Percentiles rank a stretch among this genome's conserved stretches.
These are phyloP conservation scores for Sturnira hondurensis DNA, from an alignment of 2,113 vertebrate genomes.

Conservation along the genomic window DNA sequence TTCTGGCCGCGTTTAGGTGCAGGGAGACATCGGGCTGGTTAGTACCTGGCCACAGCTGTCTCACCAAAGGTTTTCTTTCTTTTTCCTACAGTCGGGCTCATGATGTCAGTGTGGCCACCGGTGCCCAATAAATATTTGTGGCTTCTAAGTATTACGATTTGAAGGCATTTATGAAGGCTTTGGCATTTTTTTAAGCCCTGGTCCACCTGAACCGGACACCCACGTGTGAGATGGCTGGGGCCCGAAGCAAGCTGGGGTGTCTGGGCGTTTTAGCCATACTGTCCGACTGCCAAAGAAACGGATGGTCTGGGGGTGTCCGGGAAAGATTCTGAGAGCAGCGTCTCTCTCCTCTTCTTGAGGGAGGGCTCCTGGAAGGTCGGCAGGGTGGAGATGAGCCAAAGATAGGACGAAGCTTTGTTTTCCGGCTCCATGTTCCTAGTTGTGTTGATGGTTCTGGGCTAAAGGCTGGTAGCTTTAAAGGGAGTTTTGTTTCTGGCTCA, in stretches of 20 bases:
- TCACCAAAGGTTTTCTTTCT: not conserved
- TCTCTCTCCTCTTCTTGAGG: not conserved
- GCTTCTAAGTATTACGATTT: not conserved
- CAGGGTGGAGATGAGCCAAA: not conserved
- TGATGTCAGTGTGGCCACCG: not conserved
- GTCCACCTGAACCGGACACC: not conserved
- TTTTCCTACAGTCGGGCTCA: not conserved
- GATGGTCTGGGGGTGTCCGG: not conserved
- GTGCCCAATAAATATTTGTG: not conserved
- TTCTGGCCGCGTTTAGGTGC: not conserved
- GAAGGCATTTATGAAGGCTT: not conserved
- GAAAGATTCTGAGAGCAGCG: rapidly evolving
- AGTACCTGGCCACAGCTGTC: not conserved
- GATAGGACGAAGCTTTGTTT: not conserved
- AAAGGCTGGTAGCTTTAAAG: not conserved
- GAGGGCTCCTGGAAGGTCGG: not conserved
- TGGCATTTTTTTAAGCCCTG: not conserved
- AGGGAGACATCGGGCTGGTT: not conserved
- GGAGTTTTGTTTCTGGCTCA: slow-evolving; percentile 42
- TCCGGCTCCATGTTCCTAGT: not conserved
- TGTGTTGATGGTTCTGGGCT: not conserved
- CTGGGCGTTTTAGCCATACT: not conserved
- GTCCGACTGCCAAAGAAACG: not conserved
- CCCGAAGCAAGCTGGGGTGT: not conserved
- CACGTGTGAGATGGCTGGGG: not conserved